Evolutionary conservation across 2,888 invertebrate species (phyloP).

Genomic region (Drosophila hamatofila): DNA sequence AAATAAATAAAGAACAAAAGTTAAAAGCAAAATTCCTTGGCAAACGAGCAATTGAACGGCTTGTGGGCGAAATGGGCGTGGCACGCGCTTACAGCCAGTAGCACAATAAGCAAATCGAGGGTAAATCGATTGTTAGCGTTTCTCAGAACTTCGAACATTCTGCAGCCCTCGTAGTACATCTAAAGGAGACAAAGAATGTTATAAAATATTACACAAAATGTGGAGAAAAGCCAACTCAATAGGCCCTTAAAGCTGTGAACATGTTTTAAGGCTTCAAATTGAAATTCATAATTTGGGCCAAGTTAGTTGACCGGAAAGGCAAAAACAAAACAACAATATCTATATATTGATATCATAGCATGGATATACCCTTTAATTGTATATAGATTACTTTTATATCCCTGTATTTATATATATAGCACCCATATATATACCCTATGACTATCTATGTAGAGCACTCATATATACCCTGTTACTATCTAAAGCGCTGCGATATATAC

Average conservation of each 20-base stretch:
- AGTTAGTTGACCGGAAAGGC: neutral
- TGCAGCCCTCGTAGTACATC: neutral
- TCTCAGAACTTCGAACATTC: conserved; percentile 4
- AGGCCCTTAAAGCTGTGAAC: conserved; percentile 1
- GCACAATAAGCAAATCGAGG: conserved; percentile 23
- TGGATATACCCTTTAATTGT: no score
- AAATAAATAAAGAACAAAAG: conserved; percentile 42
- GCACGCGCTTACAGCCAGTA: conserved; percentile 8
- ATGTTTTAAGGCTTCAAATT: neutral
- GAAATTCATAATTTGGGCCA: neutral
- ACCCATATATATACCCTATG: neutral
- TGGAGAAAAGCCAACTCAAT: no score
- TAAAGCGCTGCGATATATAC: neutral
- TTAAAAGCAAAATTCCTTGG: conserved; percentile 53
- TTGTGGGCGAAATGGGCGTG: conserved; percentile 34
- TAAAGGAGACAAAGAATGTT: neutral
- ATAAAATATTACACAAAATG: conserved; percentile 1
- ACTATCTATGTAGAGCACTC: neutral
- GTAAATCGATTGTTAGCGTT: conserved; percentile 19
- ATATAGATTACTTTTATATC: neutral
- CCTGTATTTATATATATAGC: neutral
- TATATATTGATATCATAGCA: neutral
- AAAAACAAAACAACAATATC: neutral
- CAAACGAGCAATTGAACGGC: conserved; percentile 63
- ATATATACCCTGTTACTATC: neutral